Evolutionary conservation across 2,888 invertebrate species (phyloP).

Genomic region (Disparrhopalites patrizii): DNA sequence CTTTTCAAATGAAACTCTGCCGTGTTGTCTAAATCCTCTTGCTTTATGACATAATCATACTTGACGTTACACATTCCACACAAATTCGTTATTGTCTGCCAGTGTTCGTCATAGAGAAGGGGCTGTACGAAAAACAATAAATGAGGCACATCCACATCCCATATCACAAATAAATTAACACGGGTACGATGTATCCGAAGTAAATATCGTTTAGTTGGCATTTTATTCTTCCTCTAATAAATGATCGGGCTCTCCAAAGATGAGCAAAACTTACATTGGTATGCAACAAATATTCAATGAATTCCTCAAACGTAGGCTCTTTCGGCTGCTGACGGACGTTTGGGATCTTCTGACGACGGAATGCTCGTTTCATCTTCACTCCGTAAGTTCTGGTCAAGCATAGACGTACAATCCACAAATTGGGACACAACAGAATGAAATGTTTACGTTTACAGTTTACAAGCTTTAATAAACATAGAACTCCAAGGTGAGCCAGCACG

Average conservation of each 20-base stretch:
- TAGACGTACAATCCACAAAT: background rate
- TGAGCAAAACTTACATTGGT: slow-evolving; percentile 42
- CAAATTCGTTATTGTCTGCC: slow-evolving; percentile 41
- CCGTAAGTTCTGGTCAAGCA: slow-evolving; percentile 35
- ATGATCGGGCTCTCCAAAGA: too few species aligned
- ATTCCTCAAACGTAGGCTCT: slow-evolving; percentile 46
- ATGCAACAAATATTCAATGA: slow-evolving; percentile 41
- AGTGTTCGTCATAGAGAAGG: slow-evolving; percentile 42
- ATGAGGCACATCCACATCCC: background rate
- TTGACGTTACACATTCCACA: slow-evolving; percentile 42
- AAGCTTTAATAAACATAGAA: too few species aligned
- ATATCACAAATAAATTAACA: background rate
- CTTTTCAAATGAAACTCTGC: slow-evolving; percentile 23
- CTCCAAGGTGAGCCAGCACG: too few species aligned
- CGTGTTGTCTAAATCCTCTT: slow-evolving; percentile 32
- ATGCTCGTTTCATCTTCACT: slow-evolving; percentile 37
- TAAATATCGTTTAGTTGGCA: too few species aligned
- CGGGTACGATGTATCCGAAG: background rate
- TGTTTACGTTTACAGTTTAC: background rate
- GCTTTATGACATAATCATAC: slow-evolving; percentile 34
- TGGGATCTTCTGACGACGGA: background rate
- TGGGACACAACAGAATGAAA: too few species aligned
- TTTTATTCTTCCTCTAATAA: too few species aligned
- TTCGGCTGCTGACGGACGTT: slow-evolving; percentile 31
- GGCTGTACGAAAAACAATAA: slow-evolving; percentile 30